phyloP scores from a whole-genome alignment of 2,888 invertebrate species.

The Leucophora obtusa region DNA sequence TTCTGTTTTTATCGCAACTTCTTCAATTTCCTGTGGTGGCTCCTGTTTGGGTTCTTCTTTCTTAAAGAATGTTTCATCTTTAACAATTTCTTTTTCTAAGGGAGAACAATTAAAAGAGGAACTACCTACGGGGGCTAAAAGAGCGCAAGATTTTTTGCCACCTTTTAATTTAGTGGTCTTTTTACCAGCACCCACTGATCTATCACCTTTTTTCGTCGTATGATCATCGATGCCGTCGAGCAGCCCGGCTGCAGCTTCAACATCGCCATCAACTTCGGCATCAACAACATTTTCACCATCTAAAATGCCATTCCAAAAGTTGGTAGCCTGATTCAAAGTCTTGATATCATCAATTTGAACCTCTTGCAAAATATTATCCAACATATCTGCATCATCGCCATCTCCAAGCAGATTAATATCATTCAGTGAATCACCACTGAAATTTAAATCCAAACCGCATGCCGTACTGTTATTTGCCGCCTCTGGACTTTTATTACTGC shows the following conservation, averaged over 20 bases:
- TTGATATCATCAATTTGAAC: slow-evolving; percentile 78
- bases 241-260: slow-evolving; percentile 72
- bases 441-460: slow-evolving; percentile 74
- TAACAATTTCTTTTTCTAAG: slow-evolving; percentile 59
- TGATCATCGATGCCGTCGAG: slow-evolving; percentile 75
- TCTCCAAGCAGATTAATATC: slow-evolving; percentile 77
- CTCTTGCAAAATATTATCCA: slow-evolving; percentile 78
- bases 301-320: slow-evolving; percentile 78
- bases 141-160: slow-evolving; percentile 52
- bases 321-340: slow-evolving; percentile 77
- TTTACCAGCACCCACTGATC: slow-evolving; percentile 57
- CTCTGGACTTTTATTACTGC: slow-evolving; percentile 72
- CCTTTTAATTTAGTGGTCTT: slow-evolving; percentile 53
- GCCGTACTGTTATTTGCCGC: slow-evolving; percentile 69
- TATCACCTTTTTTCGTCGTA: slow-evolving; percentile 67
- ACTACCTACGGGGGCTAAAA: slow-evolving; percentile 59
- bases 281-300: slow-evolving; percentile 76
- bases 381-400: slow-evolving; percentile 77
- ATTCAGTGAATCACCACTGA: slow-evolving; percentile 77
- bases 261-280: slow-evolving; percentile 69
- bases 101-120: slow-evolving; percentile 53
- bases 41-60: slow-evolving; percentile 59
- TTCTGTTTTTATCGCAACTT: slow-evolving; percentile 52
- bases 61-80: slow-evolving; percentile 74
- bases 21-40: slow-evolving; percentile 18